Base-by-base conservation (phyloP, 30 jellyfish, hydroid and myxozoan species). In the Calvadosia cruxmelitensis region DNA sequence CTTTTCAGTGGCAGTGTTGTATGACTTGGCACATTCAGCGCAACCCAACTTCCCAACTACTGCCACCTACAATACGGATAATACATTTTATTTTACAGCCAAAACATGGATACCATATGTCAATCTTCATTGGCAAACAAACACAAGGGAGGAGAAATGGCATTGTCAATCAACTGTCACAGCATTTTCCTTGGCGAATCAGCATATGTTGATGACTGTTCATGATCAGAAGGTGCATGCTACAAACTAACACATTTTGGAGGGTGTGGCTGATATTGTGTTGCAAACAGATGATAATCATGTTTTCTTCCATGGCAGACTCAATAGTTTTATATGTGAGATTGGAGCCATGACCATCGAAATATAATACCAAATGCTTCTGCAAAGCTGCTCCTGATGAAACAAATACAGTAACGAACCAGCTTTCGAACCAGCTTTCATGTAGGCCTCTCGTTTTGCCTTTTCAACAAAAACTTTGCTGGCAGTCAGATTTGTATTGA, bases 271-370 rank as follows among this genome's bases (percentile, higher is more conserved):
- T 42, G 57, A 42, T 42, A 5, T 10, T 42, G 20, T 42, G 57
- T 20, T 42, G 10, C 57, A 42, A 42, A 20, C 85, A 77, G 24
- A 77, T 33, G 23, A 70, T 67, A 0, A 69, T 70, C 25, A 69
- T 70, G 0, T 24, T n/a, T 36, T 68, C 79, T 23, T 52, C 61
- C 84, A 50, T 70, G 15, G 78, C 92, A 2, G 29, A 27, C 13
- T 52, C 51, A 34, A 78, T 36, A 7, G 92, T 76, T 26, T 31
- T 1, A 31, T 70, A 78, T 2, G 92, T 78, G 27, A 78, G 27
- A 34, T 78, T 85, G 20, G 78, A 67, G 20, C 78, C 75, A 61
- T 78, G 86, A 24, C 93, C 93, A 79, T 79, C 86, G 34, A 71
- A 32, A n/a, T n/a, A n/a, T n/a, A n/a, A n/a, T n/a, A n/a, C n/a